These are phyloP conservation scores for Machimus rusticus DNA, from an alignment of 2,888 invertebrate species.

Conservation along the genomic window DNA sequence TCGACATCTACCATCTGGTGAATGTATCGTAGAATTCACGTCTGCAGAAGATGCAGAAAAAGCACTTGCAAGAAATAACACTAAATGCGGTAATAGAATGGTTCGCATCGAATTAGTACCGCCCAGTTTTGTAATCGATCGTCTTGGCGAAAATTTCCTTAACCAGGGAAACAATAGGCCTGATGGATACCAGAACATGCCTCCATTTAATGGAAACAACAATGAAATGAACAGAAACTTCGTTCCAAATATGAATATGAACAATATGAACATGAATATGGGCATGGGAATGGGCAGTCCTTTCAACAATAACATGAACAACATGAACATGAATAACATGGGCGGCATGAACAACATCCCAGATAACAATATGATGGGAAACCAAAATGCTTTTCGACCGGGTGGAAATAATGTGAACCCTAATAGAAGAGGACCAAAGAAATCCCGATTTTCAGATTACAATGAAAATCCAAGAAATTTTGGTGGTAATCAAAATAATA, in stretches of 20 bases:
- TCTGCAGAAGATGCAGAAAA: constrained; percentile 72
- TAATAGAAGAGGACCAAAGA: constrained; percentile 47
- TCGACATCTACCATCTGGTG: constrained; percentile 77
- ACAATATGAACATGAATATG: background rate
- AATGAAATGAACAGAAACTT: background rate
- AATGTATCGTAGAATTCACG: constrained; percentile 88
- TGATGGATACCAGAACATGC: background rate
- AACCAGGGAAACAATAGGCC: background rate
- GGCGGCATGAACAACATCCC: background rate
- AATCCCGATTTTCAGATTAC: constrained; percentile 50
- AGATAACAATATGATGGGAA: background rate
- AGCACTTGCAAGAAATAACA: constrained; percentile 57
- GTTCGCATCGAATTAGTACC: constrained; percentile 50
- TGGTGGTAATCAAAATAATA: background rate
- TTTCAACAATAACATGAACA: constrained; percentile 6
- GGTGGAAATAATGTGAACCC: background rate
- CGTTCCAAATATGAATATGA: background rate
- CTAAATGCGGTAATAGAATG: constrained; percentile 51
- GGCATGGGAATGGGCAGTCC: background rate
- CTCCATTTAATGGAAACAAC: constrained; percentile 2
- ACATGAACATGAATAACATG: background rate
- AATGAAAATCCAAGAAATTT: constrained; percentile 18
- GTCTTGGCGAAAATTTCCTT: constrained; percentile 25
- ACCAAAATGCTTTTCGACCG: background rate
- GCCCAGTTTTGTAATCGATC: constrained; percentile 33